phyloP scores from a whole-genome alignment of 1,140 invertebrate genomes.

The Platorchestia sp. region DNA sequence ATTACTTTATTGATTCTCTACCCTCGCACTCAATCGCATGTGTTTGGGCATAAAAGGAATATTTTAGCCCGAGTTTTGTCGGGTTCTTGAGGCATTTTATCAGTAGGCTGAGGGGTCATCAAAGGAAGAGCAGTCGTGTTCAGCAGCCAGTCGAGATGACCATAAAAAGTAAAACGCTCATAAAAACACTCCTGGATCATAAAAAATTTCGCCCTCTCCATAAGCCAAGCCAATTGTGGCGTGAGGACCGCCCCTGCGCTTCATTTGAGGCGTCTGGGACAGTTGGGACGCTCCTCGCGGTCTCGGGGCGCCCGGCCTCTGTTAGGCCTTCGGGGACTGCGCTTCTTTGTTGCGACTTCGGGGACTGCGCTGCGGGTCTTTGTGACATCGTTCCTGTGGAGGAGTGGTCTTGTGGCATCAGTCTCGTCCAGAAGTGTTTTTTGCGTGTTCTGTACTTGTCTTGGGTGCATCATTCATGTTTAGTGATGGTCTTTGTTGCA shows the following conservation, averaged over 20 bases:
- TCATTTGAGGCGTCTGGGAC: slow-evolving; percentile 22
- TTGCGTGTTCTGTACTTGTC: neutral
- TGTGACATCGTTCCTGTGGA: neutral
- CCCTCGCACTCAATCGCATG: neutral
- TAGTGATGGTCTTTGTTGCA: neutral
- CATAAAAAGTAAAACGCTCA: slow-evolving; percentile 47
- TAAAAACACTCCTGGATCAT: slow-evolving; percentile 51
- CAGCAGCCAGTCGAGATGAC: slow-evolving; percentile 54
- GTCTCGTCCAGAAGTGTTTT: neutral
- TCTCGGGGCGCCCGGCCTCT: neutral
- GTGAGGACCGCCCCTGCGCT: slow-evolving; percentile 41
- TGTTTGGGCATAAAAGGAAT: neutral
- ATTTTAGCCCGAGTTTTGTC: neutral
- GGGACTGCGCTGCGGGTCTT: neutral
- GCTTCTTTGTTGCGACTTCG: neutral
- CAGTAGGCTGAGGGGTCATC: slow-evolving; percentile 17
- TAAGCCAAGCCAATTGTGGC: slow-evolving; percentile 51
- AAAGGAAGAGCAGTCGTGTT: slow-evolving; percentile 52
- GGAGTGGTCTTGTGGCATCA: neutral
- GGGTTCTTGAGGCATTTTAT: slow-evolving; percentile 15
- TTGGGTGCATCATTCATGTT: neutral
- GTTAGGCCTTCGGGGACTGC: neutral
- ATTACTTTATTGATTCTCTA: neutral
- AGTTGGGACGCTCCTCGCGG: neutral
- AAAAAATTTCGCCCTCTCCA: slow-evolving; percentile 53